Base-by-base conservation (phyloP, 2,113 vertebrate genomes). In the Etheostoma cragini region DNA sequence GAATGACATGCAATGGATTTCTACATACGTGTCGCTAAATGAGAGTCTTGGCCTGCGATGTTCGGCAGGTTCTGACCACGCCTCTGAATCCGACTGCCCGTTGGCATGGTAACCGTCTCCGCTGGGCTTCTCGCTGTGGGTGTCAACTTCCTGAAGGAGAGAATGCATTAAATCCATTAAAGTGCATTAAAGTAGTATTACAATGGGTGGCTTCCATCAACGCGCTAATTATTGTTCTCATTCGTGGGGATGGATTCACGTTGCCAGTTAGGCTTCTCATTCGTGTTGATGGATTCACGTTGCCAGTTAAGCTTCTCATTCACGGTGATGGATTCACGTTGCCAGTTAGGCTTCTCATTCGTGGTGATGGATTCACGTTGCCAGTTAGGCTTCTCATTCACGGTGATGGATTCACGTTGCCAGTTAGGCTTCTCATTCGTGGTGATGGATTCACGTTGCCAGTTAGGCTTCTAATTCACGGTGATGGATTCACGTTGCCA, bases 21-120 rank as follows among this genome's bases (percentile, higher is more conserved):
- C 24, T 83, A 97, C 97, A 74, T 95, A 99, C 98, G 94, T 96
- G 94, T 98, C 97, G 91, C 96, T 97, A 78, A 99, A 98, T 3
- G 95, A 94, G 87, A 99, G 96, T 87, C 95, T 97, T 26, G 97
- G 96, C 92, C 97, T 96, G 78, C 96, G 94, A 62, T 95, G 90
- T 86, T 96, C 97, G 53, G 95, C 71, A 26, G 94, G 95, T 78
- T 97, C 93, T 1, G 96, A 95, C 97, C 97, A 99, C 77, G 94
- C 89, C 6, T 97, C 96, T 2, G 94, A 89, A 77, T 97, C 97
- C 16, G 96, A 94, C 78, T 97, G 97, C 80, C 92, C 95, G 85
- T 97, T 97, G 83, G 96, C 95, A 89, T 96, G 96, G 85, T 96
- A 96, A 91, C 95, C 63, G 50, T 94, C 88, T 79, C 68, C 92